Percentiles rank a stretch among this genome's conserved stretches.
These are phyloP conservation scores for Parambassis ranga DNA, from an alignment of 2,797 vertebrate species.

Conservation along the genomic window DNA sequence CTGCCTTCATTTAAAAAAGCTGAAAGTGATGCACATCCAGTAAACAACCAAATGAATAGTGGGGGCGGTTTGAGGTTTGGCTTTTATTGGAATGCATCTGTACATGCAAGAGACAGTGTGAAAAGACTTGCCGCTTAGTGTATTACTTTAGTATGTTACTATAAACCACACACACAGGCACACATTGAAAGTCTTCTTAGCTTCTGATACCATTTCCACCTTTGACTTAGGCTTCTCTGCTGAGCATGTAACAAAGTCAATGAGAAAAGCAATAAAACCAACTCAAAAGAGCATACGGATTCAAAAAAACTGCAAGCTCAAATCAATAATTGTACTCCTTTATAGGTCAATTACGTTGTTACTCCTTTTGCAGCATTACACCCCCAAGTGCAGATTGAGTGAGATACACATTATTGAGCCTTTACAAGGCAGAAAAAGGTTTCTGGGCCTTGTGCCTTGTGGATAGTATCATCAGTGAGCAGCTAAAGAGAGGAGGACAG, in stretches of 20 bases:
- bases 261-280: slow-evolving; percentile 10
- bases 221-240: neutral
- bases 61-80: neutral
- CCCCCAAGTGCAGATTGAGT: neutral
- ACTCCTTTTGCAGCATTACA: neutral
- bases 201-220: no score
- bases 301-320: neutral
- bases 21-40: slow-evolving; percentile 13
- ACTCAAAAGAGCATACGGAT: neutral
- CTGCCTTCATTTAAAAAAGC: slow-evolving; percentile 6
- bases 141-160: no score
- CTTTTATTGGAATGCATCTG: neutral
- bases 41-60: neutral
- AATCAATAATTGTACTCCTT: slow-evolving; percentile 10
- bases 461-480: neutral
- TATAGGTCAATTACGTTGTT: slow-evolving; percentile 10
- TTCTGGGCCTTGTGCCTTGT: neutral
- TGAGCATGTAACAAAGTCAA: slow-evolving; percentile 10
- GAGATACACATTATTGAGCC: neutral
- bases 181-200: no score
- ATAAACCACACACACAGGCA: neutral
- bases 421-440: neutral
- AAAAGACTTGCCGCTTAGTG: slow-evolving; percentile 1
- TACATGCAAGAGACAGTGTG: neutral
- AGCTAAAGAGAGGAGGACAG: neutral